A percentile compares a stretch with the other conserved stretches of the same genome.
phyloP scores from a whole-genome alignment of 92 coral and sea anemone genomes.

The Phenganax stokvisi region DNA sequence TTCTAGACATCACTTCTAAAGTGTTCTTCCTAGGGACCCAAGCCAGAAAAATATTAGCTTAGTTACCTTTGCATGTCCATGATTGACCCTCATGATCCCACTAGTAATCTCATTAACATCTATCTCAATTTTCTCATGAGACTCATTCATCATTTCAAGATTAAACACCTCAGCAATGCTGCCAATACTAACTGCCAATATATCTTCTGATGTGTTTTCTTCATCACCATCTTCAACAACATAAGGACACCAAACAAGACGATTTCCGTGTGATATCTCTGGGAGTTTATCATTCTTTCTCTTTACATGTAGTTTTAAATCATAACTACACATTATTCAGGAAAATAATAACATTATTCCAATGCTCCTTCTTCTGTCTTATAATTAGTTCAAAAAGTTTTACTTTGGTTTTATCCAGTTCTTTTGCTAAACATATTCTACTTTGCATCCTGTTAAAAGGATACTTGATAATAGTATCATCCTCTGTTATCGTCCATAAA shows the following conservation, averaged over 20 bases:
- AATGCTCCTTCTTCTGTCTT: too few species aligned
- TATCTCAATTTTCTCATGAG: conserved; percentile 53
- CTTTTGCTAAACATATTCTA: not conserved
- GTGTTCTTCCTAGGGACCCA: not conserved
- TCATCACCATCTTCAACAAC: conserved; percentile 64
- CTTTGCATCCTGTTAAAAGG: conserved; percentile 36
- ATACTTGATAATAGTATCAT: conserved; percentile 74
- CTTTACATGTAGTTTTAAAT: conserved; percentile 68
- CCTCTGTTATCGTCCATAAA: conserved; percentile 78
- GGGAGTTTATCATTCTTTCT: conserved; percentile 36
- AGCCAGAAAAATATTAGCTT: not conserved
- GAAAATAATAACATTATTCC: not conserved
- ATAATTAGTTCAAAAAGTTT: too few species aligned
- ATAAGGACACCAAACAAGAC: conserved; percentile 84
- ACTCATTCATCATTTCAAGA: conserved; percentile 51
- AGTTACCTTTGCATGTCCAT: conserved; percentile 76
- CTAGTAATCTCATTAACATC: conserved; percentile 50
- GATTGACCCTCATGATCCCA: conserved; percentile 7
- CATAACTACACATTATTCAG: conserved; percentile 49
- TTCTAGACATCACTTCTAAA: not conserved
- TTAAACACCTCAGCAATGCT: conserved; percentile 67
- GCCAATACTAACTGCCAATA: conserved; percentile 16
- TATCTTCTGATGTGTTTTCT: conserved; percentile 39
- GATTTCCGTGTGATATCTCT: conserved; percentile 57
- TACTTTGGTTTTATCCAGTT: too few species aligned